These are phyloP conservation scores for Leuctra nigra DNA, from an alignment of 2,888 invertebrate genomes.

Conservation along the genomic window DNA sequence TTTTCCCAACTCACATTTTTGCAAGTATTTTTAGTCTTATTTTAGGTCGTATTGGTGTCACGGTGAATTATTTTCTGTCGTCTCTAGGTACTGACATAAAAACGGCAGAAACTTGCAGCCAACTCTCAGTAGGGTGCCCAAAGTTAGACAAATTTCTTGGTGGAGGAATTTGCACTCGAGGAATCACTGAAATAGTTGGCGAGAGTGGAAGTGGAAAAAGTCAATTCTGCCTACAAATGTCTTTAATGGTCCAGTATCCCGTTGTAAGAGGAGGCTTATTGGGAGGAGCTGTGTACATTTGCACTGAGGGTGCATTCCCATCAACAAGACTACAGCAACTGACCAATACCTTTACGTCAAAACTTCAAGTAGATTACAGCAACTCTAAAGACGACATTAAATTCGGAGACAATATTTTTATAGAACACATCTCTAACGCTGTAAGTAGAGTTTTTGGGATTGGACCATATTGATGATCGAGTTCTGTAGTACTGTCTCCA, in stretches of 20 bases:
- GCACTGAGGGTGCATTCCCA: constrained; percentile 74
- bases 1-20: neutral
- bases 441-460: constrained; percentile 40
- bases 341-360: constrained; percentile 14
- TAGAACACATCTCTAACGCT: constrained; percentile 57
- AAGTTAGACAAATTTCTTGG: constrained; percentile 51
- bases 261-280: constrained; percentile 46
- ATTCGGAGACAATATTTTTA: constrained; percentile 54
- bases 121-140: constrained; percentile 47
- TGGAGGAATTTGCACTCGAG: constrained; percentile 61
- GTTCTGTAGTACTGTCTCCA: no score
- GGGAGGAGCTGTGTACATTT: constrained; percentile 60
- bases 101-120: neutral
- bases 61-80: neutral
- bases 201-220: constrained; percentile 77
- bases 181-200: constrained; percentile 74
- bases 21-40: neutral
- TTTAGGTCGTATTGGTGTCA: neutral
- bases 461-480: no score
- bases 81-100: neutral
- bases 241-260: constrained; percentile 56
- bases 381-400: constrained; percentile 34
- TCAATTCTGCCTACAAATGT: constrained; percentile 66
- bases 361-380: constrained; percentile 25
- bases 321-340: constrained; percentile 49